phyloP scores from a whole-genome alignment of 2,113 vertebrate species.

The Tragelaphus buxtoni region DNA sequence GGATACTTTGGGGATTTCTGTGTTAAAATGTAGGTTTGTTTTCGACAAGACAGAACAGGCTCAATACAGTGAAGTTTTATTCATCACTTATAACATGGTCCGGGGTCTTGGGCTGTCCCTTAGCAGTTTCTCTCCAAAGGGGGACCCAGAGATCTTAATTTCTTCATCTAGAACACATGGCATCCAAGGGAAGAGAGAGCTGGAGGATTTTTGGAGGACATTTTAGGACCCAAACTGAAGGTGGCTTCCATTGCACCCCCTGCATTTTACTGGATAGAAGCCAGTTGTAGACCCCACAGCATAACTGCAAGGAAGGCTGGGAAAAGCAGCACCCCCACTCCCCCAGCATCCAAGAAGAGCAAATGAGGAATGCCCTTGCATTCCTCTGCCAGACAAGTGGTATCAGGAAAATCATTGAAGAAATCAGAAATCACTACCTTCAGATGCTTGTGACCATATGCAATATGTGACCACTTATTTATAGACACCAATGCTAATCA shows the following conservation, averaged over 20 bases:
- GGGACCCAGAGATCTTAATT: neutral
- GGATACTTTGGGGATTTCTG: neutral
- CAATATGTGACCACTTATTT: neutral
- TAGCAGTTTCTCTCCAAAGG: neutral
- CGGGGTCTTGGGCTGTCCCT: neutral
- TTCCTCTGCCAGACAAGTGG: neutral
- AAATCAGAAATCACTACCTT: neutral
- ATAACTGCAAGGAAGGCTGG: neutral
- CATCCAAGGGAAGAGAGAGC: neutral
- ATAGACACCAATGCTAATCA: neutral
- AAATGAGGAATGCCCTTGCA: neutral
- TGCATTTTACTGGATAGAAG: neutral
- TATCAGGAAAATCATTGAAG: neutral
- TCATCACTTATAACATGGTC: neutral
- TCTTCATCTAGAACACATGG: neutral
- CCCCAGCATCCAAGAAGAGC: neutral
- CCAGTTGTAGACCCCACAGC: neutral
- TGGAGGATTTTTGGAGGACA: neutral
- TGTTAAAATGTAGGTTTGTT: neutral
- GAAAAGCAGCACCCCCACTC: neutral
- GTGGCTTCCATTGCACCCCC: neutral
- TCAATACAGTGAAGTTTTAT: neutral
- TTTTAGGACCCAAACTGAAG: neutral
- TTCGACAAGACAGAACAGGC: neutral
- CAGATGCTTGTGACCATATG: neutral